A percentile compares a stretch with the other conserved stretches of the same genome.
These are phyloP conservation scores for Pycnomerus fuliginosus DNA, from an alignment of 2,888 invertebrate species.

Conservation along the genomic window DNA sequence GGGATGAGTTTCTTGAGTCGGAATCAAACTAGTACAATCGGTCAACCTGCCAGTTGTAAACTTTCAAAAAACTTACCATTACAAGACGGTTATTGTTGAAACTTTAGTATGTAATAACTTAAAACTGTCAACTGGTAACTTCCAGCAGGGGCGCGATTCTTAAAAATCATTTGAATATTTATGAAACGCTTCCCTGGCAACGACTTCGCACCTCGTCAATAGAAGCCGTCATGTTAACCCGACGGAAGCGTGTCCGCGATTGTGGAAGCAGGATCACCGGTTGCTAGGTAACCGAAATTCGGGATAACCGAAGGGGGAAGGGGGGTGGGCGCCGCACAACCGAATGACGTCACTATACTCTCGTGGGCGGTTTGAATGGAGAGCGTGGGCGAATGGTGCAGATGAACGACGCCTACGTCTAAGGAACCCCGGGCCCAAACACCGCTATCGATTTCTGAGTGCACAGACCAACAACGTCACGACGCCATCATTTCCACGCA, in stretches of 20 bases:
- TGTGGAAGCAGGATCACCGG: constrained; percentile 21
- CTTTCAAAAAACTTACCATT: no score
- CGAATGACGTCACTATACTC: constrained; percentile 61
- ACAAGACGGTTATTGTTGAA: no score
- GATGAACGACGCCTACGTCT: constrained; percentile 35
- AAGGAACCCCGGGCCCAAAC: constrained; percentile 38
- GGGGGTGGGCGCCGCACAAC: constrained; percentile 49
- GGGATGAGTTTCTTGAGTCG: no score
- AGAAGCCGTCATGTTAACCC: constrained; percentile 11
- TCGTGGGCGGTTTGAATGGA: constrained; percentile 52
- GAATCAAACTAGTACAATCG: no score
- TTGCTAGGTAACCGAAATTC: constrained; percentile 30
- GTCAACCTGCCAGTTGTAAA: no score
- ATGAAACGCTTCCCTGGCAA: no score
- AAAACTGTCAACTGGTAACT: no score
- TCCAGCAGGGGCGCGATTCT: no score
- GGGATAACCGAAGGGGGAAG: constrained; percentile 27
- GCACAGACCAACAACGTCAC: constrained; percentile 19
- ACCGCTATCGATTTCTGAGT: constrained; percentile 32
- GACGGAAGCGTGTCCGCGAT: constrained; percentile 10
- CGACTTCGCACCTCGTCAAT: not conserved
- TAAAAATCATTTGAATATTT: no score
- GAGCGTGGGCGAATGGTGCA: constrained; percentile 49
- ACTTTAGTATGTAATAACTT: no score
- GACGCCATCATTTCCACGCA: constrained; percentile 16